Conservation (phyloP, 2,888 invertebrate species). For the Perizoma flavofasciatum region DNA sequence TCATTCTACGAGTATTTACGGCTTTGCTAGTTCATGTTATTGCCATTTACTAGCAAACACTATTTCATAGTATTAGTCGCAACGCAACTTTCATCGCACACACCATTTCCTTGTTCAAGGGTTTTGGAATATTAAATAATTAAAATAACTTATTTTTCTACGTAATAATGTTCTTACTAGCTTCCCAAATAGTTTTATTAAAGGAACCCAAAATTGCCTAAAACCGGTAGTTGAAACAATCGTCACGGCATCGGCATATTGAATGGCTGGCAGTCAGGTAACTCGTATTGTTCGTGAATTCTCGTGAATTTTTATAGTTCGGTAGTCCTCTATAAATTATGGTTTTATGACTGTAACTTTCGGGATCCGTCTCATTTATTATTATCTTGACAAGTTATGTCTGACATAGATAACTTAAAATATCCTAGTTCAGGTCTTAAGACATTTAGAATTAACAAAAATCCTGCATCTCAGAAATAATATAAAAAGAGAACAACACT, state of each 20-base stretch:
- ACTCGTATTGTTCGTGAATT: too few species aligned
- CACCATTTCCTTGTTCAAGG: neutral
- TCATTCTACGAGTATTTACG: neutral
- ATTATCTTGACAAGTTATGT: conserved; percentile 19
- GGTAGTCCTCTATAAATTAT: conserved; percentile 51
- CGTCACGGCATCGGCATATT: conserved; percentile 62
- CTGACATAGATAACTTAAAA: conserved; percentile 2
- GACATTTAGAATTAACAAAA: too few species aligned
- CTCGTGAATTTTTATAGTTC: conserved; percentile 58
- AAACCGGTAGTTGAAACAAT: conserved; percentile 75
- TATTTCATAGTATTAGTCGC: neutral
- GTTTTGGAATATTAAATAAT: neutral
- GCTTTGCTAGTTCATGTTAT: neutral
- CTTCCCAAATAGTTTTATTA: conserved; percentile 26
- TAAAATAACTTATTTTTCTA: neutral
- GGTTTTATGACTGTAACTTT: conserved; percentile 34
- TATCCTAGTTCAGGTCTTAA: neutral
- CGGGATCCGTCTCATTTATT: conserved; percentile 24
- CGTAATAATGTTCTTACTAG: conserved; percentile 5
- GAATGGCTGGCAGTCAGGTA: conserved; percentile 51
- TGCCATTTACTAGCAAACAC: neutral
- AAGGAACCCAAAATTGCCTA: conserved; percentile 63
- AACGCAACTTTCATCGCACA: neutral
- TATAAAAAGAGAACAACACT: too few species aligned
- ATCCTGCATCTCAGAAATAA: too few species aligned